phyloP scores from a whole-genome alignment of 1,140 invertebrate species.

The Teleogryllus occipitalis region DNA sequence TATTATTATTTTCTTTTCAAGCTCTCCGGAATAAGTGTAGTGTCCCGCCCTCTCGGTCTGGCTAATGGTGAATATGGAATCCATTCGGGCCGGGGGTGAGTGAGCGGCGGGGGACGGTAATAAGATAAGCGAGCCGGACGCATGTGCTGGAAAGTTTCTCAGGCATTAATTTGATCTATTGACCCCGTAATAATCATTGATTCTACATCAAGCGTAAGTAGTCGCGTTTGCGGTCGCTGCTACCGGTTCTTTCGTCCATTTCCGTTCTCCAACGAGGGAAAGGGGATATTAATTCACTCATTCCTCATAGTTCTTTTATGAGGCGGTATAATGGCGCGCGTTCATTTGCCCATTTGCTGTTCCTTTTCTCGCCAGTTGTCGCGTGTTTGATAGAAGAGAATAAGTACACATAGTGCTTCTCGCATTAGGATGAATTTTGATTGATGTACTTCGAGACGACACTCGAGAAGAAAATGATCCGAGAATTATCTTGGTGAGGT shows the following conservation, averaged over 20 bases:
- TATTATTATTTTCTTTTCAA: not conserved
- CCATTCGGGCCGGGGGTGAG: not conserved
- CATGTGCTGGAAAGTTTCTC: not conserved
- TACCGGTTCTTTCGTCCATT: not conserved
- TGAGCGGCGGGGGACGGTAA: not conserved
- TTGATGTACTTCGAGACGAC: too few species aligned
- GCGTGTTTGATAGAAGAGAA: too few species aligned
- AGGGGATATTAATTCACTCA: not conserved
- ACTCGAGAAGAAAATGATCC: too few species aligned
- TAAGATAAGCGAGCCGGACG: not conserved
- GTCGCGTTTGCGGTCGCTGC: too few species aligned
- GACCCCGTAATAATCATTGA: constrained; percentile 1
- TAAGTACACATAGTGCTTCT: too few species aligned
- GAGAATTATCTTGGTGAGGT: too few species aligned
- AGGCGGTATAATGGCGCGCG: not conserved
- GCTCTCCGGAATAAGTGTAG: not conserved
- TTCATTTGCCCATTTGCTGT: not conserved
- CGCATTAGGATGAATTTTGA: too few species aligned
- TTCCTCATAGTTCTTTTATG: not conserved
- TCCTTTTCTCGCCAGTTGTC: not conserved
- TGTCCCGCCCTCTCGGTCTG: not conserved
- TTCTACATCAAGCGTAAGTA: not conserved
- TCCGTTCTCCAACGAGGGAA: not conserved
- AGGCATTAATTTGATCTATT: not conserved
- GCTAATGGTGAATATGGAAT: not conserved